Evolutionary conservation across 2,797 vertebrate genomes (phyloP), one percentile per base, ranked within the genome.

Genomic region (Peromyscus eremicus): DNA sequence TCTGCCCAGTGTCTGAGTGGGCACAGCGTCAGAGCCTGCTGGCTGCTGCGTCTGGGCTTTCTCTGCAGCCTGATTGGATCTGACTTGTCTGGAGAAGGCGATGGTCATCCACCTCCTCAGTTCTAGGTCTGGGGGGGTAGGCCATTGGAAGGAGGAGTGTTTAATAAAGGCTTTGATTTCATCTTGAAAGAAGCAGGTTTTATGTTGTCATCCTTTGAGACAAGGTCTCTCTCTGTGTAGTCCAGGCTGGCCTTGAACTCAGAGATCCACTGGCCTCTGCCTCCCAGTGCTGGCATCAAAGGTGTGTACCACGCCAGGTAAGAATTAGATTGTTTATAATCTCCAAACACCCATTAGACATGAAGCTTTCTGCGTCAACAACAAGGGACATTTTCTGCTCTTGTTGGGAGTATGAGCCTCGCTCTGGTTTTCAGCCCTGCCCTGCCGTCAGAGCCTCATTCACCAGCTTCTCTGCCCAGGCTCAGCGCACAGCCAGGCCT

Each of bases 101-200:
- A 40, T 97, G 97, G 97, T 97, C 94, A 85, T 90, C 81, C 66
- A 96, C 95, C 97, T 98, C 96, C 95, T 98, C 80, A 97, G 97
- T 94, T 93, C 57, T 92, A 93, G 46, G 96, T 97, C 80, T 97
- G 94, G 97, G 97, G 98, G 97, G 95, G 46, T 92, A 97, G 98
- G 89, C 97, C 96, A 96, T 97, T 98, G 96, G 95, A 98, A 97
- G 98, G 98, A 98, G 95, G 97, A 98, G 98, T 95, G 95, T 98
- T 98, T 98, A 99, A 99, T 99, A 99, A 99, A 99, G 98, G 98
- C 98, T 98, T 98, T 98, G 98, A 98, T 98, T 98, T 98, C 96
- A 98, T 98, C 97, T 80, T 97, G 95, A 95, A 92, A 93, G 57
- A 94, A 96, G 97, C 96, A 96, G 94, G 71, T 8, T 93, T 75